Evolutionary conservation across 1,140 invertebrate species (phyloP).

Genomic region (Aphelinus certus): DNA sequence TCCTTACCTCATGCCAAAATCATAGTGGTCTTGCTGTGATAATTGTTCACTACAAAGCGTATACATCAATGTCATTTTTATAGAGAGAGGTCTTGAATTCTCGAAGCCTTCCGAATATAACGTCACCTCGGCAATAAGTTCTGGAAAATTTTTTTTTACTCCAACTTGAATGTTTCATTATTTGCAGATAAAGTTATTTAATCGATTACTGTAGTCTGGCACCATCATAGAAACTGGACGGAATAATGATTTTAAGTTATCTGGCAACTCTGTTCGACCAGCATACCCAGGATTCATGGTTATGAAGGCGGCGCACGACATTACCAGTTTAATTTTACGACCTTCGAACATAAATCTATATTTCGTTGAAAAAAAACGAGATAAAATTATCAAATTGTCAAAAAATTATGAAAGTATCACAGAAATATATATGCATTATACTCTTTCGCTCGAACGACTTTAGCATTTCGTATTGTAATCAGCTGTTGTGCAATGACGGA

Average conservation of each 20-base stretch:
- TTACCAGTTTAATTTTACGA: constrained; percentile 84
- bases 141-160: constrained; percentile 58
- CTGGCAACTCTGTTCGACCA: constrained; percentile 84
- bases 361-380: neutral
- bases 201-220: constrained; percentile 80
- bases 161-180: constrained; percentile 11
- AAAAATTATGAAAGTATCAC: neutral
- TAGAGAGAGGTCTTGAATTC: constrained; percentile 82
- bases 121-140: constrained; percentile 90
- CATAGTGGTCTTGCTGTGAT: constrained; percentile 92
- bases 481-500: constrained; percentile 89
- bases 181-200: neutral
- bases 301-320: constrained; percentile 88
- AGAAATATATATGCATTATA: constrained; percentile 45
- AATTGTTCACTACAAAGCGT: constrained; percentile 91
- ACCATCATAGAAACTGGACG: constrained; percentile 94
- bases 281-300: constrained; percentile 92
- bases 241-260: constrained; percentile 87
- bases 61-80: constrained; percentile 93
- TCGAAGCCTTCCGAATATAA: constrained; percentile 93
- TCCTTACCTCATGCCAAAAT: constrained; percentile 88
- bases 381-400: neutral
- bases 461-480: constrained; percentile 81
- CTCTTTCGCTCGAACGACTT: constrained; percentile 73
- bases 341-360: constrained; percentile 88